Evolutionary conservation across 2,797 vertebrate species (phyloP), one percentile per base, ranked within the genome.

Genomic region (Apogon talboti): DNA sequence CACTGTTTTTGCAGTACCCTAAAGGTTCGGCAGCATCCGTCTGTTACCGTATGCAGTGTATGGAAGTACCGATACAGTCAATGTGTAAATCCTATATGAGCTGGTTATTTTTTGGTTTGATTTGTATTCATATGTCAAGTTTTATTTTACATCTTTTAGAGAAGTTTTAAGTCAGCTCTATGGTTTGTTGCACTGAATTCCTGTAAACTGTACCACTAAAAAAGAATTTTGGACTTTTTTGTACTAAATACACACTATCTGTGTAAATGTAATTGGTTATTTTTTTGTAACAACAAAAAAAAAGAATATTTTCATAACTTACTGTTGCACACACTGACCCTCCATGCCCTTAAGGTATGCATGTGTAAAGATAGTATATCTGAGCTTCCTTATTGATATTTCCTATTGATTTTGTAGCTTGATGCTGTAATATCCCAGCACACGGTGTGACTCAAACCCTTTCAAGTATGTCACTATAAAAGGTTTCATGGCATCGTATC

Each of bases 321-420:
- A 7, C 28, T 30, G 7, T 30, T 30, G 3, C 24, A 47, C 47
- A 46, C 30, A 55, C 35, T 42, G 15, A 43, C 15, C 48, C 11
- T 19, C 47, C 4, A 7, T 14, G 21, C 58, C 53, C 50, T 21
- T 4, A 13, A 35, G 46, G 37, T 15, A 18, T 46, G 12, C 55
- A 11, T 52, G 47, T 47, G 61, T 65, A 15, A 38, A 7, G 35
- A 50, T 56, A 40, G 44, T 24, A 10, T 49, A 57, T 52, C 47
- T 35, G 9, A 55, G 62, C 66, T 66, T 49, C 45, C 52, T 54
- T 49, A 44, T 63, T 64, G 59, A 74, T 75, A 73, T 67, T 43
- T 58, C 6, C 21, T 60, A 68, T 83, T 59, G 72, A 79, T 81
- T 71, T 69, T 44, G 15, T 35, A 37, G 38, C 50, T 53, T 66